Evolutionary conservation across 2,113 vertebrate species (phyloP).

Genomic region (Rafetus swinhoei): DNA sequence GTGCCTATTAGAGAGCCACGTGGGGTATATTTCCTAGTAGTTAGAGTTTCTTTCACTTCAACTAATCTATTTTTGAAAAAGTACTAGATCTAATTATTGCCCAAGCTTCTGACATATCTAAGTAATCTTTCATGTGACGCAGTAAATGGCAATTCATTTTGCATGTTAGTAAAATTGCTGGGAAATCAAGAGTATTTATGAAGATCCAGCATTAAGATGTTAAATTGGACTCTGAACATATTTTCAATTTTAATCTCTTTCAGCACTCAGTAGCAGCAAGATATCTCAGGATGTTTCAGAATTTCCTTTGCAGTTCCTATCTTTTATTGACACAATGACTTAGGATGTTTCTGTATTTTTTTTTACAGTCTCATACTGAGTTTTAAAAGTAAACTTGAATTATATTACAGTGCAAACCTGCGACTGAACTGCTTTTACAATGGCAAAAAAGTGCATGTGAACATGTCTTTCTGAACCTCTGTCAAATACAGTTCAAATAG

Average conservation of each 20-base stretch:
- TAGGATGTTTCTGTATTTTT: not conserved
- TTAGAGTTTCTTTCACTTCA: not conserved
- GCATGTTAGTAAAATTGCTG: not conserved
- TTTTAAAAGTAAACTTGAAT: not conserved
- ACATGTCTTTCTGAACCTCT: not conserved
- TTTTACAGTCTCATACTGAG: not conserved
- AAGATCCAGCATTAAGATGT: not conserved
- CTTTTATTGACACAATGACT: not conserved
- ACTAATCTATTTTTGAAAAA: not conserved
- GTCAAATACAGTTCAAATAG: not conserved
- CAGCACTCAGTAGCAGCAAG: not conserved
- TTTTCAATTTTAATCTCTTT: not conserved
- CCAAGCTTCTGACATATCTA: not conserved
- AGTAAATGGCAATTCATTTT: not conserved
- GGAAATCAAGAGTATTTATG: not conserved
- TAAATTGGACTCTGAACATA: not conserved
- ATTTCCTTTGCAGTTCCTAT: not conserved
- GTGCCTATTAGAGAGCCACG: not conserved
- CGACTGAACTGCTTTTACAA: not conserved
- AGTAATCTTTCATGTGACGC: not conserved
- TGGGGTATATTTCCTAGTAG: not conserved
- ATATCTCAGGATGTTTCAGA: not conserved
- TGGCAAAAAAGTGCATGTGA: not conserved
- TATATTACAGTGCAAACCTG: not conserved
- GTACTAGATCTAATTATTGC: not conserved